A percentile compares a stretch with the other conserved stretches of the same genome.
Evolutionary conservation across 2,113 vertebrate genomes (phyloP).

Genomic region (Bucco capensis): DNA sequence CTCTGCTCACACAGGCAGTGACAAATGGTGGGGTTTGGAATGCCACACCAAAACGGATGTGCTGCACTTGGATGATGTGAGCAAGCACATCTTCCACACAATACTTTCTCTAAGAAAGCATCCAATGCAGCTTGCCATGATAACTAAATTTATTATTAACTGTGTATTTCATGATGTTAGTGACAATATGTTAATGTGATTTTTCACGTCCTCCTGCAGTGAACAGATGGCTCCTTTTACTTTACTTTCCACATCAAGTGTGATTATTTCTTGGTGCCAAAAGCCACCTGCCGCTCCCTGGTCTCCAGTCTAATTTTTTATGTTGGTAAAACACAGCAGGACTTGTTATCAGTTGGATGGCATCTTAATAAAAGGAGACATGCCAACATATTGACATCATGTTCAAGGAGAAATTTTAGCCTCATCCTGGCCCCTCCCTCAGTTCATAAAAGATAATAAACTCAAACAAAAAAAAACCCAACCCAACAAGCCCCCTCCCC

Average conservation of each 20-base stretch:
- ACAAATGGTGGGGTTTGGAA: neutral
- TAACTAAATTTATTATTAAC: slow-evolving; percentile 97
- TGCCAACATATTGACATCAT: slow-evolving; percentile 99
- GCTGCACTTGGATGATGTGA: neutral
- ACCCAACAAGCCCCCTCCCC: neutral
- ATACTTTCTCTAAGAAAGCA: slow-evolving; percentile 82
- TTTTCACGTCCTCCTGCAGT: slow-evolving; percentile 90
- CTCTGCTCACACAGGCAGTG: neutral
- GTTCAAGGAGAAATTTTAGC: slow-evolving; percentile 94
- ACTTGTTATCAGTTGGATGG: slow-evolving; percentile 98
- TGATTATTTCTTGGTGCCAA: slow-evolving; percentile 99
- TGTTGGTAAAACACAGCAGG: slow-evolving; percentile 99
- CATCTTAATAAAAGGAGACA: slow-evolving; percentile 98
- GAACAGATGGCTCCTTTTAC: slow-evolving; percentile 99
- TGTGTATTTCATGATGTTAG: slow-evolving; percentile 98
- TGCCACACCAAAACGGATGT: neutral
- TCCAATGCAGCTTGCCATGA: slow-evolving; percentile 83
- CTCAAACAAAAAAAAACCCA: neutral
- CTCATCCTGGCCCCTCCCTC: slow-evolving; percentile 49
- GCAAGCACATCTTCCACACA: slow-evolving; percentile 60
- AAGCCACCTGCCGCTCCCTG: slow-evolving; percentile 97
- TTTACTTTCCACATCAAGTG: slow-evolving; percentile 99
- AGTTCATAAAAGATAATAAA: slow-evolving; percentile 15
- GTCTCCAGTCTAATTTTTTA: slow-evolving; percentile 99
- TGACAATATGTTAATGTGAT: slow-evolving; percentile 99